Conservation (phyloP, 2,113 vertebrate species). For the Petrocephalus zakoni region DNA sequence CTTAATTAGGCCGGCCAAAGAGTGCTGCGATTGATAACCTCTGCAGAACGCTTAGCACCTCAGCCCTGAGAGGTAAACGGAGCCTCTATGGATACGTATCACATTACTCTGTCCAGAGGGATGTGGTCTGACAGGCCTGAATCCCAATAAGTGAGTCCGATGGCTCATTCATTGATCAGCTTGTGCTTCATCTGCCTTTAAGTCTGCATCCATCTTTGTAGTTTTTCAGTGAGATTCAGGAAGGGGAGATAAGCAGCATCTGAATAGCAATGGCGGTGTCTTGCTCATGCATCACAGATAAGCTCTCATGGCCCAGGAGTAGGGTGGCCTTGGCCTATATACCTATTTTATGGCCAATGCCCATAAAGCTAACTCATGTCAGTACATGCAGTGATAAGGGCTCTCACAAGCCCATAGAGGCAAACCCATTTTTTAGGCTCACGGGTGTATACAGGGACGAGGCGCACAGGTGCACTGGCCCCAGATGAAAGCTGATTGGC, state of each 20-base stretch:
- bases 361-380: neutral
- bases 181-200: neutral
- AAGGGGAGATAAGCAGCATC: neutral
- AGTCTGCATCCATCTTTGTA: neutral
- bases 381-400: neutral
- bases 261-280: neutral
- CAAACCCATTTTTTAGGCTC: neutral
- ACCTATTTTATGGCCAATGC: neutral
- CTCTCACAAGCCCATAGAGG: neutral
- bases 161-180: slow-evolving; percentile 1
- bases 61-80: neutral
- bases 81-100: neutral
- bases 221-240: neutral
- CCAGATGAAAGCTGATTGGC: neutral
- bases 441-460: neutral
- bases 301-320: neutral
- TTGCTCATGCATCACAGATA: neutral
- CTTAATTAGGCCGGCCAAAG: neutral
- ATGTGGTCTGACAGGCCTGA: neutral
- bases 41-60: neutral
- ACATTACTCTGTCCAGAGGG: neutral
- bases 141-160: neutral
- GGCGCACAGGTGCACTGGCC: neutral
- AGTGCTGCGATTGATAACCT: neutral
- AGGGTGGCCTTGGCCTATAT: neutral